Base-by-base conservation (phyloP, 2,888 invertebrate species). In the Bhutanitis thaidina region DNA sequence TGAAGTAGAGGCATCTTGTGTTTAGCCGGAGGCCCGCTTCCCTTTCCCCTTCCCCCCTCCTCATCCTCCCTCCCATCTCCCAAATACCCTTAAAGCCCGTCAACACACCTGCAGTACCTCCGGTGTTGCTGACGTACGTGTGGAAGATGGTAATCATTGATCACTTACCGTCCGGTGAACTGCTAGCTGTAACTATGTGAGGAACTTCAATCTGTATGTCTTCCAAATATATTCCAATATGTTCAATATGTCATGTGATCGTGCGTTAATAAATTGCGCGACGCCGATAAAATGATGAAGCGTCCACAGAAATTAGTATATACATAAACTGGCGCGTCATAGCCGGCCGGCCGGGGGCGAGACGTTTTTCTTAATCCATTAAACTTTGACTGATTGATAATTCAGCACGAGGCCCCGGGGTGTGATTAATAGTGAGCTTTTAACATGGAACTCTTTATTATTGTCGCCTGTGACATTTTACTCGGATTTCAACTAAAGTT, bases 391-490 rank as follows among this genome's bases (percentile, higher is more conserved):
- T 58, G 62, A 65, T 64, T 57, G 62, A 61, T 55, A 54, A 54
- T 53, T 44, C 48, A 37, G 43, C 44, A 27, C 16, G 56, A 52
- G 52, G 44, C 55, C 64, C 60, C 30, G 52, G 53, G 40, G 64
- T 53, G 61, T 64, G 67, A 64, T 64, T 63, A 58, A 64, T 63
- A 55, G 55, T 44, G 39, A 16, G 43, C 53, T 45, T 54, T 57
- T 52, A 56, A 43, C 57, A 53, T 38, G 34, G 46, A 49, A 38
- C 44, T 52, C 50, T 50, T 53, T 53, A 57, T 52, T 54, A 41
- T 59, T 38, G 43, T 54, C 38, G 38, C 7, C 39, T 47, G 47
- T 53, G 62, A 58, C 60, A 54, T 56, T 56, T 59, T 55, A 38
- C 38, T 43, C 39, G 2, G 36, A 53, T 32, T 36, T 44, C 48